Evolutionary conservation across 1,140 invertebrate species (phyloP).

Genomic region (Hyposmocoma kahamanoa): DNA sequence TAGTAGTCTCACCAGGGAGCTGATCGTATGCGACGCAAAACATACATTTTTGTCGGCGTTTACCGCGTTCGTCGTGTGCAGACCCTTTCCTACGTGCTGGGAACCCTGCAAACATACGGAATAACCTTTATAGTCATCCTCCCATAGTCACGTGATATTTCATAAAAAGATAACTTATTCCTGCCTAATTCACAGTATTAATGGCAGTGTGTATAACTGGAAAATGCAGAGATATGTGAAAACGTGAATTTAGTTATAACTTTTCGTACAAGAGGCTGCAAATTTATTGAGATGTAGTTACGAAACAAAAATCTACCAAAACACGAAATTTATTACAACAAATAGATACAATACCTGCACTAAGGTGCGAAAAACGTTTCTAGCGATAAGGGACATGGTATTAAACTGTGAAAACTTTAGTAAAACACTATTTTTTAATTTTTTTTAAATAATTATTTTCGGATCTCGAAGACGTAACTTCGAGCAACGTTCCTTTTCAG

Average conservation of each 20-base stretch:
- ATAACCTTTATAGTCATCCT: too few relatives aligned
- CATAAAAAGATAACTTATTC: too few relatives aligned
- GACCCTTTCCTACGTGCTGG: conserved; percentile 53
- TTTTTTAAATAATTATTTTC: conserved; percentile 44
- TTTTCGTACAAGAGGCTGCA: too few relatives aligned
- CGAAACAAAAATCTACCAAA: neutral
- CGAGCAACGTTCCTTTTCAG: conserved; percentile 19
- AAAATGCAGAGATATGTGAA: too few relatives aligned
- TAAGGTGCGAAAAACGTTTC: conserved; percentile 52
- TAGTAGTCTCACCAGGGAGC: conserved; percentile 66
- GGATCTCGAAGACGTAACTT: conserved; percentile 39
- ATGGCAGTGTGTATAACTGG: too few relatives aligned
- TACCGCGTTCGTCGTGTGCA: conserved; percentile 60
- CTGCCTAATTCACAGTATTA: too few relatives aligned
- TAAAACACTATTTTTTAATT: conserved; percentile 43
- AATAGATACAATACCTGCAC: conserved; percentile 44
- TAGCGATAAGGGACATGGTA: conserved; percentile 49
- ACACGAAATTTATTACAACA: too few relatives aligned
- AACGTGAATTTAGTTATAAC: too few relatives aligned
- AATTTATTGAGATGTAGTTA: neutral
- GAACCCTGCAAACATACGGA: conserved; percentile 44
- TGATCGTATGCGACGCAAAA: conserved; percentile 49
- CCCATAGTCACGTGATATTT: too few relatives aligned
- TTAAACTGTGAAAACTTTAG: conserved; percentile 23
- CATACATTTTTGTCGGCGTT: conserved; percentile 63